Evolutionary conservation across 2,888 invertebrate genomes (phyloP), one percentile per base, ranked within the genome.

Genomic region (Synergus laeviventris): DNA sequence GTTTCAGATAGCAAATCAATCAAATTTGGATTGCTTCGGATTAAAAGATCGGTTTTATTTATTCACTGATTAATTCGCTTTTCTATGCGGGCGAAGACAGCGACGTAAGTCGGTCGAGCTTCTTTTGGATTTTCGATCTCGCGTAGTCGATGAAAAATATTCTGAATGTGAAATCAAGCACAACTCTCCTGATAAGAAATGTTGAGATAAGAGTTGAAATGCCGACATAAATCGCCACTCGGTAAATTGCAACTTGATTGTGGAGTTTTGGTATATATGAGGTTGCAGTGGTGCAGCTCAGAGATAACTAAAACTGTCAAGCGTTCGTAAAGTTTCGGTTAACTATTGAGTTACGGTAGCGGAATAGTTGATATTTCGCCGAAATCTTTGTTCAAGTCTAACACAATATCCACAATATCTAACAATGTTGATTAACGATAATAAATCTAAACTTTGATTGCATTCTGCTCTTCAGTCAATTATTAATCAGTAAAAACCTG

Each of bases 141-240:
- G 49, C 16, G 24, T 36, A 70, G 49, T 18, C 9, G 36, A 11
- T 16, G 70, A 70, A 49, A 70, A 66, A 66, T 45, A 70, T 70
- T 49, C 24, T 24, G 1, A 70, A 70, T 70, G 70, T 70, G 31
- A 49, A 70, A 31, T 36, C 49, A 70, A 70, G 49, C 45, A 31
- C 49, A 70, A 31, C 18, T 70, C 11, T 24, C 4, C 11, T 49
- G 70, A 70, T 70, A 70, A 70, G 70, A 70, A 70, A 31, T 18
- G 70, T 49, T 16, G n/a, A 70, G 70, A 70, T 70, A 70, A 7
- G 49, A 70, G 70, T 70, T 5, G 49, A 70, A 70, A 70, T 49
- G 18, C n/a, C 24, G 11, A 24, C 70, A 70, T 70, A 70, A 70
- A 70, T 70, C 31, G 49, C n/a, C 31, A 49, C 49, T 49, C 31